Evolutionary conservation across 2,113 vertebrate species (phyloP).

Genomic region (Acanthochromis polyacanthus): DNA sequence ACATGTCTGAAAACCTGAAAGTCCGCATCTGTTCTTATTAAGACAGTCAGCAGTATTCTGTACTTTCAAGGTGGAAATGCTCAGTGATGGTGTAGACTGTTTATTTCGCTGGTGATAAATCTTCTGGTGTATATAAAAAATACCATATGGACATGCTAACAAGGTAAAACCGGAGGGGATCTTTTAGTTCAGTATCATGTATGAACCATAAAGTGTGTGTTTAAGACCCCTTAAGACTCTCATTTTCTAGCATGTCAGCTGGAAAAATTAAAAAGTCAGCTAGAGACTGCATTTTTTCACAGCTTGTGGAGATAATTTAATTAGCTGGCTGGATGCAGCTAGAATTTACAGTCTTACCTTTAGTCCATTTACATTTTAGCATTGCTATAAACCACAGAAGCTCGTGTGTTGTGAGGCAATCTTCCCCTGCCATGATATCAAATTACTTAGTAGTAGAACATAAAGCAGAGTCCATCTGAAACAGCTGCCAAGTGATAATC

Average conservation of each 20-base stretch:
- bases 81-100: no score
- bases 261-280: not conserved
- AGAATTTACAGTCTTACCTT: not conserved
- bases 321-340: not conserved
- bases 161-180: no score
- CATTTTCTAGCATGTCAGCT: conserved; percentile 3
- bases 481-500: conserved; percentile 11
- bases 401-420: not conserved
- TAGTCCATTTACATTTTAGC: not conserved
- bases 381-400: not conserved
- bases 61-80: no score
- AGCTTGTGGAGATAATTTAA: not conserved
- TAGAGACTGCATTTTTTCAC: not conserved
- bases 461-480: not conserved
- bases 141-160: no score
- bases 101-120: no score
- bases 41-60: no score
- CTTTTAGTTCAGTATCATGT: no score
- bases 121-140: no score
- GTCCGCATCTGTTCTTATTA: no score
- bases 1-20: no score
- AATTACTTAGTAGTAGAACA: conserved; percentile 1
- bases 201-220: no score
- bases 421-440: not conserved
- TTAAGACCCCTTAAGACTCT: not conserved